Evolutionary conservation across 2,888 invertebrate genomes (phyloP).

Genomic region (Poecilobothrus nobilitatus): DNA sequence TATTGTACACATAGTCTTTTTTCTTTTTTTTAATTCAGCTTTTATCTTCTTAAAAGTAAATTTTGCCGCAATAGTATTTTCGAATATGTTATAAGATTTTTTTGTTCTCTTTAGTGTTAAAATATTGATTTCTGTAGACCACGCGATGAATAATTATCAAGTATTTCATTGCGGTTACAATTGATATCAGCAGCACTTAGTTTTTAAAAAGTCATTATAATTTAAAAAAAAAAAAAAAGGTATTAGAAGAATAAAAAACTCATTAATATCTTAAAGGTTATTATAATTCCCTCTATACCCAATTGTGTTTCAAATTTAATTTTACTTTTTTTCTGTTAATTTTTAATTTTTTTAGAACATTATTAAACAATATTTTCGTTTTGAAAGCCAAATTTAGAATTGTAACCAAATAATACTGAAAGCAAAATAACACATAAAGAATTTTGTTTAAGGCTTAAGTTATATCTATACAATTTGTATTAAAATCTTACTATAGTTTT

Average conservation of each 20-base stretch:
- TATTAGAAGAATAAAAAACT: background rate
- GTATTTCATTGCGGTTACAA: background rate
- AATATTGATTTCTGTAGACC: background rate
- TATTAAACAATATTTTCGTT: too few species aligned
- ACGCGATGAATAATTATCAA: constrained; percentile 1
- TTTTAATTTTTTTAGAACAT: too few species aligned
- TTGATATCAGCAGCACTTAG: background rate
- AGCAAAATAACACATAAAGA: too few species aligned
- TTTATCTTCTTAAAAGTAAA: background rate
- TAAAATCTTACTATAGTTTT: too few species aligned
- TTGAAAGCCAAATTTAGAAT: too few species aligned
- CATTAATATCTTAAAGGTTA: constrained; percentile 1
- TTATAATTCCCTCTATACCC: background rate
- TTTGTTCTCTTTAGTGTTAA: background rate
- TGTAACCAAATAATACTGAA: too few species aligned
- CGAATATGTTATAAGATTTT: background rate
- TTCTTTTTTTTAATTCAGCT: background rate
- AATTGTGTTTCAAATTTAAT: background rate
- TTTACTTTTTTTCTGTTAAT: background rate
- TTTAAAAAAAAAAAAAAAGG: background rate
- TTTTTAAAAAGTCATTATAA: constrained; percentile 2
- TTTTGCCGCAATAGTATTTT: background rate
- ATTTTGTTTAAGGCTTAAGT: too few species aligned
- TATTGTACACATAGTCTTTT: background rate
- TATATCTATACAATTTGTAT: too few species aligned